Conservation (phyloP, 2,797 vertebrate genomes). For the Neostethus bicornis region DNA sequence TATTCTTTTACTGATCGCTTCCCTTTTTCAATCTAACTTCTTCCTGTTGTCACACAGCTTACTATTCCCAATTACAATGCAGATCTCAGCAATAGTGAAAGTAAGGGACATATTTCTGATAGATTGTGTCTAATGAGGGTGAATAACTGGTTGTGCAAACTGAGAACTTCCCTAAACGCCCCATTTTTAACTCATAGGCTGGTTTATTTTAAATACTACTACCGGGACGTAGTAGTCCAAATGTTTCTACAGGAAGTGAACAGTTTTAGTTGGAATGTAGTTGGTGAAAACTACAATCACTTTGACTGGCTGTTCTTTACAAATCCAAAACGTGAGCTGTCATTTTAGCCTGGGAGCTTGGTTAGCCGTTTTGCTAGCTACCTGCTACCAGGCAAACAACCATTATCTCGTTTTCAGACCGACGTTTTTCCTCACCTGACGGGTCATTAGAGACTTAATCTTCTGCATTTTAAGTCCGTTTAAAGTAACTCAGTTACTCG, state of each 20-base stretch:
- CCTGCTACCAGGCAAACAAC: constrained; percentile 22
- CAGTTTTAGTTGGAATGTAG: accelerated
- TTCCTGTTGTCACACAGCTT: background rate
- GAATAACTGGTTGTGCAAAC: constrained; percentile 36
- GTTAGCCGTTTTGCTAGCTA: constrained; percentile 59
- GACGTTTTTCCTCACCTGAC: constrained; percentile 84
- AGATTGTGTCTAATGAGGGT: constrained; percentile 22
- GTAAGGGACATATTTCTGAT: constrained; percentile 17
- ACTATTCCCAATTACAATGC: constrained; percentile 4
- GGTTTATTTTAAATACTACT: background rate
- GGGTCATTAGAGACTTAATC: constrained; percentile 96
- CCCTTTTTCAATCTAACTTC: background rate
- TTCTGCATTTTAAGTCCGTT: constrained; percentile 86
- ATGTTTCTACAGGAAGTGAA: background rate
- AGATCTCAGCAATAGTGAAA: constrained; percentile 29
- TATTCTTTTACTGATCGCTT: background rate
- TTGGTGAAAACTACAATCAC: background rate
- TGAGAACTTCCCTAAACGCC: constrained; percentile 60
- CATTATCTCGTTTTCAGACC: background rate
- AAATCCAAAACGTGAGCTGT: constrained; percentile 54
- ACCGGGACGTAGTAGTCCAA: too few relatives aligned
- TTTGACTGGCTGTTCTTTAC: constrained; percentile 8
- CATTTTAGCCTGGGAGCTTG: constrained; percentile 62
- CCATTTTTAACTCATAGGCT: constrained; percentile 15
- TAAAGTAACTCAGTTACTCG: background rate